Conservation (phyloP, 2,888 invertebrate genomes). For the Tridacna gigas region DNA sequence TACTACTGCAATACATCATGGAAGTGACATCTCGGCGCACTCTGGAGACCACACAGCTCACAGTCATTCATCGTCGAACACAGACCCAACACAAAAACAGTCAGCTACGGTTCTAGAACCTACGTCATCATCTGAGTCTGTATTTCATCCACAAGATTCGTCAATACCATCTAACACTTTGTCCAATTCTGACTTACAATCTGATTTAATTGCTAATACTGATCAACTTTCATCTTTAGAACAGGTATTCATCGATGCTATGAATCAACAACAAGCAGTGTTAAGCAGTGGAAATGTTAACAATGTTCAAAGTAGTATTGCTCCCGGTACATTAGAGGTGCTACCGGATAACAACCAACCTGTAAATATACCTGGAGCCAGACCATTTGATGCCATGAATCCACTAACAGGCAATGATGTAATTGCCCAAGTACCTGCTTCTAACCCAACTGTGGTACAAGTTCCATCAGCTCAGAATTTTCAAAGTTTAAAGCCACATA, state of each 20-base stretch:
- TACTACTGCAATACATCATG: too few relatives aligned
- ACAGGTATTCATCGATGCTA: not conserved
- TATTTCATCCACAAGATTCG: not conserved
- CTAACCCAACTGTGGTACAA: not conserved
- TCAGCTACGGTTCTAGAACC: not conserved
- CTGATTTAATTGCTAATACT: not conserved
- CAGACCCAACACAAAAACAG: not conserved
- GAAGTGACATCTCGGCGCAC: too few relatives aligned
- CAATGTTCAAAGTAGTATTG: not conserved
- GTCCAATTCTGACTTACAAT: not conserved
- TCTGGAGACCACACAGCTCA: too few relatives aligned
- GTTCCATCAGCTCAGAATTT: slow-evolving; percentile 14
- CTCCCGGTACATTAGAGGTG: not conserved
- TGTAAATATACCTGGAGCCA: not conserved
- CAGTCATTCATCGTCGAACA: not conserved
- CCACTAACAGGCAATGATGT: not conserved
- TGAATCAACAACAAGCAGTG: not conserved
- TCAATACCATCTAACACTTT: not conserved
- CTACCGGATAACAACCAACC: not conserved
- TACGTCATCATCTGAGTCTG: not conserved
- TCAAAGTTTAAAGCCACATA: not conserved
- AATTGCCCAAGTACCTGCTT: not conserved
- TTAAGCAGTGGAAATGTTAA: not conserved
- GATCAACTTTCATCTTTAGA: not conserved
- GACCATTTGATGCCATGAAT: not conserved